Base-by-base conservation (phyloP, 1,140 invertebrate species). In the Heliconius congener region DNA sequence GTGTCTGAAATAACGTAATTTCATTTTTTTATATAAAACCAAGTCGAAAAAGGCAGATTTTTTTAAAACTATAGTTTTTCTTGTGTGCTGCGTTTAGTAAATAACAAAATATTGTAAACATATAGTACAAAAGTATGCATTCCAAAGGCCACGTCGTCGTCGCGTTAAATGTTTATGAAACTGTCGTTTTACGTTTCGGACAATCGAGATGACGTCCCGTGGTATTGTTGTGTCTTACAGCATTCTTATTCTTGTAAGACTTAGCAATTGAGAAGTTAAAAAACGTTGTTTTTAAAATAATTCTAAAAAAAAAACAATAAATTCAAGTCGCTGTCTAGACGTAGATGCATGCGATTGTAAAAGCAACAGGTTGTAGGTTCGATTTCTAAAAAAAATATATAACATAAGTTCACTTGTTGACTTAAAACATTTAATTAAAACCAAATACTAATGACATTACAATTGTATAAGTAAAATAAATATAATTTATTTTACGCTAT, bases 111-210 rank as follows among this genome's bases (percentile, higher is more conserved):
- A 66, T 66, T 66, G 55, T 74, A 74, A 74, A 74, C 77, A 79
- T 50, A 75, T 42, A n/a, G 71, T 72, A 46, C 23, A 23, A 34
- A 60, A 52, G 72, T 18, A 60, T 50, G 39, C 42, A 80, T 77
- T 74, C 55, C 76, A 77, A 77, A 75, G 60, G 77, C 66, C 23
- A 18, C 34, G 57, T 66, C 23, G 60, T 60, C n/a, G 55, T 30
- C 27, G 60, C n/a, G 57, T 60, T 60, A 60, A 30, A 71, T 81
- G 76, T 77, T 81, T 81, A 66, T 71, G 50, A 78, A 77, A 81
- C 5, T 78, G 73, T 70, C 73, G 30, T 39, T 73, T 74, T 76
- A 74, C 75, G 73, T 71, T 71, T 70, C 46, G 60, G 74, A 81
- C 80, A 81, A 81, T 78, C 73, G 80, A 81, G 72, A 78, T 71